Conservation (phyloP, 92 coral and sea anemone genomes). For the Pocillopora grandis region DNA sequence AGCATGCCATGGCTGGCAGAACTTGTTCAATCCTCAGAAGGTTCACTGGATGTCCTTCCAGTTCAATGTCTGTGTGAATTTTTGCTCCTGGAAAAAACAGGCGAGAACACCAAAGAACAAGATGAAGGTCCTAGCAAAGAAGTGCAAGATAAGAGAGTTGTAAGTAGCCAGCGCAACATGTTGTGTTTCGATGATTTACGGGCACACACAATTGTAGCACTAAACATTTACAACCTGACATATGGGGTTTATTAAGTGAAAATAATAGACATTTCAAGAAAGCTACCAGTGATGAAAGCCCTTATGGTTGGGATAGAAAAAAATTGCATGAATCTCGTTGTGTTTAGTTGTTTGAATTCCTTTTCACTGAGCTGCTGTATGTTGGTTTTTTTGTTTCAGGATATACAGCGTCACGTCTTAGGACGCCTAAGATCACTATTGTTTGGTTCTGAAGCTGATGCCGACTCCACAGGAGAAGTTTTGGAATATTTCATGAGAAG, state of each 20-base stretch:
- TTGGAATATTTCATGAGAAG: conserved; percentile 94
- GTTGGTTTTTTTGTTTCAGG: conserved; percentile 42
- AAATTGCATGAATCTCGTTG: no score
- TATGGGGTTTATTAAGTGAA: no score
- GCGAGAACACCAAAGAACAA: conserved; percentile 42
- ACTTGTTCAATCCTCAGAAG: conserved; percentile 93
- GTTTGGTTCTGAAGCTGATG: conserved; percentile 77
- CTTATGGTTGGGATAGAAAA: no score
- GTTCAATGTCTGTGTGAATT: conserved; percentile 98
- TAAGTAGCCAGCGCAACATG: conserved; percentile 19
- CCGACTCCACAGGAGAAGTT: conserved; percentile 90
- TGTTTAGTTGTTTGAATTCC: no score
- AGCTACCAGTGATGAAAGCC: no score
- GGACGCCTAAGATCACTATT: conserved; percentile 78
- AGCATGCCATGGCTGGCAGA: conserved; percentile 99
- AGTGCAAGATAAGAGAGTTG: conserved; percentile 67
- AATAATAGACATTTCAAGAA: no score
- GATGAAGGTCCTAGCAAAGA: conserved; percentile 53
- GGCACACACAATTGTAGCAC: background rate
- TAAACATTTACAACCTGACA: no score
- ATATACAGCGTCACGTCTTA: conserved; percentile 86
- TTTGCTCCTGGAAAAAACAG: conserved; percentile 80
- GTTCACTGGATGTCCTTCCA: conserved; percentile 93
- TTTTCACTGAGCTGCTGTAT: no score
- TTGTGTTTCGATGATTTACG: background rate